Conservation (phyloP, 2,797 vertebrate species). For the Psittacula derbiana region DNA sequence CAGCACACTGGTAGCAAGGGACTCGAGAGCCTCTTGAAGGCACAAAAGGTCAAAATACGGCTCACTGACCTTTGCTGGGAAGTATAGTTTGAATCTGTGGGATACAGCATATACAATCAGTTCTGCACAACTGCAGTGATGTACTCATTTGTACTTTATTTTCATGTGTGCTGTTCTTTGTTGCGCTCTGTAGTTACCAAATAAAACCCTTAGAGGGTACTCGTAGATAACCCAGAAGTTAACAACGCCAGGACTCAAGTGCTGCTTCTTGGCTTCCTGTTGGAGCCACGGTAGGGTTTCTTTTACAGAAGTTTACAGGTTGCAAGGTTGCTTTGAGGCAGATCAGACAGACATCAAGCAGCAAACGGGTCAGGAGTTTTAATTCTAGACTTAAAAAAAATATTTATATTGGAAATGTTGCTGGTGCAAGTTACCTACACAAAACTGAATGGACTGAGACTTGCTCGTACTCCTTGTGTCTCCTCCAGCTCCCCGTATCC, state of each 20-base stretch:
- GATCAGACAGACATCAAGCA: neutral
- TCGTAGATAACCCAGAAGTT: neutral
- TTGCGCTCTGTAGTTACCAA: neutral
- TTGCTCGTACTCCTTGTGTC: neutral
- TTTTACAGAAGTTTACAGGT: neutral
- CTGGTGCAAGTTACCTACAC: neutral
- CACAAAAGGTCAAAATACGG: accelerated
- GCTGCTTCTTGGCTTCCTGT: accelerated
- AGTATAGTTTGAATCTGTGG: neutral
- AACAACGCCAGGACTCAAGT: accelerated
- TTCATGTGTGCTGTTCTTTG: accelerated
- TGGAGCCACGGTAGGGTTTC: accelerated
- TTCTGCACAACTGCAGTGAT: neutral
- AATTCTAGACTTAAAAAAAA: neutral
- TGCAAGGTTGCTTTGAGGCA: neutral
- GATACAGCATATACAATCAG: accelerated
- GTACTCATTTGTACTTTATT: accelerated
- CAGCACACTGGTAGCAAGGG: accelerated
- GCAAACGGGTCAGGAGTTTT: neutral
- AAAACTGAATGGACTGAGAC: accelerated
- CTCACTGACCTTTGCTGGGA: neutral
- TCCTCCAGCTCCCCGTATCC: neutral
- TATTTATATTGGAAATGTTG: neutral
- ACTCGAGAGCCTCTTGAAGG: accelerated
- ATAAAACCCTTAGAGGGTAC: neutral